These are phyloP conservation scores for Lordiphosa fenestrarum DNA, from an alignment of 2,888 invertebrate genomes.

Conservation along the genomic window DNA sequence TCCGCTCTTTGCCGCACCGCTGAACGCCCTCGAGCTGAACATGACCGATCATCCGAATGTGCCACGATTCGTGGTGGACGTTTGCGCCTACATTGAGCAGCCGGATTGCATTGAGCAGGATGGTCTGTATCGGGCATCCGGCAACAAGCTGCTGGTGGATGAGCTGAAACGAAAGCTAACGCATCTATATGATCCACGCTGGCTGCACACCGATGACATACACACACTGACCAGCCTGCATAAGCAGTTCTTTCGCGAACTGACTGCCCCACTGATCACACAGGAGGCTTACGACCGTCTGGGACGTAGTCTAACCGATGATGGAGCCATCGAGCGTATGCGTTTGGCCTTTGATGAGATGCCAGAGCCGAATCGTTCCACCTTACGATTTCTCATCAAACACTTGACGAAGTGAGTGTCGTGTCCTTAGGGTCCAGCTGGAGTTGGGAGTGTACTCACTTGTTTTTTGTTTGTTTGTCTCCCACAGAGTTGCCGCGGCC, in stretches of 20 bases:
- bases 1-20: constrained; percentile 76
- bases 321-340: constrained; percentile 65
- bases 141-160: constrained; percentile 84
- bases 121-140: constrained; percentile 94
- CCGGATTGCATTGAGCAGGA: constrained; percentile 89
- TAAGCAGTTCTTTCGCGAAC: constrained; percentile 96
- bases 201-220: constrained; percentile 84
- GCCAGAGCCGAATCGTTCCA: constrained; percentile 87
- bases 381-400: constrained; percentile 88
- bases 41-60: constrained; percentile 82
- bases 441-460: too few relatives aligned
- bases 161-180: constrained; percentile 78
- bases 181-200: constrained; percentile 75
- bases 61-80: constrained; percentile 91
- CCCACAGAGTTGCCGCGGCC: constrained; percentile 76
- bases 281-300: constrained; percentile 82
- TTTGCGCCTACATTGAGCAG: constrained; percentile 90
- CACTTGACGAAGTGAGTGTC: constrained; percentile 89
- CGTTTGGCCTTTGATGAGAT: constrained; percentile 72
- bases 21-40: constrained; percentile 79
- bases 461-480: too few relatives aligned
- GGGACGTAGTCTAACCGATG: constrained; percentile 65
- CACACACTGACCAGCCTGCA: constrained; percentile 95
- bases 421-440: too few relatives aligned
- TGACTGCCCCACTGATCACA: constrained; percentile 94